These are phyloP conservation scores for Diglossa cyanea DNA, from an alignment of 2,797 vertebrate genomes.

Conservation along the genomic window DNA sequence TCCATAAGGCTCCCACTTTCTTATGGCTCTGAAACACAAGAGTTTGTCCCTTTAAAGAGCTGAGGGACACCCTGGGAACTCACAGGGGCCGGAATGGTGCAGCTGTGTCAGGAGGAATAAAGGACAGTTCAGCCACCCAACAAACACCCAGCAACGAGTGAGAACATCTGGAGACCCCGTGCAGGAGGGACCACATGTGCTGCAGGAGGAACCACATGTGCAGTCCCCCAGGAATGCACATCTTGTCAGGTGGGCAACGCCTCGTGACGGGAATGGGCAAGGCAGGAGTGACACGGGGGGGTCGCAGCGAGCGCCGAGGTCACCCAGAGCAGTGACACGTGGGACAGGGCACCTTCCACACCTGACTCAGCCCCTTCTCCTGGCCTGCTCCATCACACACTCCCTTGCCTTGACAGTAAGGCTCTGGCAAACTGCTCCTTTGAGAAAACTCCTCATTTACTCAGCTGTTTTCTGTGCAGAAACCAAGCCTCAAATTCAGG, in stretches of 20 bases:
- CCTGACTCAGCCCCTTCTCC: not conserved
- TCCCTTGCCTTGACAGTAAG: not conserved
- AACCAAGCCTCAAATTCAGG: not conserved
- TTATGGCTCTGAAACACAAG: slow-evolving; percentile 91
- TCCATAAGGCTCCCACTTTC: slow-evolving; percentile 93
- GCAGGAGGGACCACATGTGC: not conserved
- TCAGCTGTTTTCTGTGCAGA: not conserved
- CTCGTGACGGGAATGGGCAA: not conserved
- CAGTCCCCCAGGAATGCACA: not conserved
- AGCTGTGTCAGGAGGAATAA: slow-evolving; percentile 15
- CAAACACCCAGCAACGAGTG: not conserved
- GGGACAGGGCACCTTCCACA: not conserved
- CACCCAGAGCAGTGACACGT: not conserved
- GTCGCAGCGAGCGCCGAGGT: not conserved
- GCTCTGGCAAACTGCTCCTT: not conserved
- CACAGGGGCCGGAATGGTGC: not conserved
- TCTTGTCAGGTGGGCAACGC: not conserved
- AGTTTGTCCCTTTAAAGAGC: not conserved
- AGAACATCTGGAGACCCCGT: not conserved
- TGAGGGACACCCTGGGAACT: not conserved
- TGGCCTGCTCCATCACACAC: not conserved
- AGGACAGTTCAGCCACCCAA: not conserved
- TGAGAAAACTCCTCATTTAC: not conserved
- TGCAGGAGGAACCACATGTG: not conserved
- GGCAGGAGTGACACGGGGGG: not conserved